Evolutionary conservation across 2,888 invertebrate species (phyloP).

Genomic region (Leptopterna dolabrata): DNA sequence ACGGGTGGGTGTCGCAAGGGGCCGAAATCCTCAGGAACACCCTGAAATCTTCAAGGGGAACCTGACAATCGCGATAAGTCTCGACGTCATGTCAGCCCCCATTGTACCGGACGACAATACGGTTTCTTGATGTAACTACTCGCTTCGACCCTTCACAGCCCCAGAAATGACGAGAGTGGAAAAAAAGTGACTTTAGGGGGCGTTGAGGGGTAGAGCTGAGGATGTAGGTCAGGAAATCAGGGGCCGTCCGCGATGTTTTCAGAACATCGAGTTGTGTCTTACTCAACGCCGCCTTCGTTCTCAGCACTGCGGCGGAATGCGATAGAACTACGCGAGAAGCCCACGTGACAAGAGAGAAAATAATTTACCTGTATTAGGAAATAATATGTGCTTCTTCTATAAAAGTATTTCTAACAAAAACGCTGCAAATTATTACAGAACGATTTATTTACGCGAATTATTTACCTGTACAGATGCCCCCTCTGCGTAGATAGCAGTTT

Average conservation of each 20-base stretch:
- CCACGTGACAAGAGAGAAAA: too few relatives aligned
- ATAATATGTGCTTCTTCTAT: too few relatives aligned
- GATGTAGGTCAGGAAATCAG: not conserved
- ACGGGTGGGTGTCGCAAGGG: not conserved
- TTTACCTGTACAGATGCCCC: too few relatives aligned
- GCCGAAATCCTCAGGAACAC: not conserved
- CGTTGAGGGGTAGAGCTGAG: not conserved
- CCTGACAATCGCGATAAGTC: not conserved
- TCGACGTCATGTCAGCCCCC: not conserved
- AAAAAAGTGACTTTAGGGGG: not conserved
- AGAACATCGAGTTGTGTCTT: not conserved
- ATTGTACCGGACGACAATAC: not conserved
- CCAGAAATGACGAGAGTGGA: not conserved
- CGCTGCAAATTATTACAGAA: too few relatives aligned
- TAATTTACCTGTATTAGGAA: too few relatives aligned
- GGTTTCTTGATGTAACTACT: not conserved
- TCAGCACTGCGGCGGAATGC: not conserved
- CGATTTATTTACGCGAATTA: too few relatives aligned
- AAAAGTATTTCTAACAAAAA: too few relatives aligned
- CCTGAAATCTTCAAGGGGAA: not conserved
- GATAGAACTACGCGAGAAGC: not conserved
- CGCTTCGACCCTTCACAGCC: not conserved
- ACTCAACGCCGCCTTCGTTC: not conserved
- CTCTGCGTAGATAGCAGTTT: too few relatives aligned
- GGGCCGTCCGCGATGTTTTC: not conserved